phyloP scores from a whole-genome alignment of 2,888 invertebrate species.

The Spialia ferax region DNA sequence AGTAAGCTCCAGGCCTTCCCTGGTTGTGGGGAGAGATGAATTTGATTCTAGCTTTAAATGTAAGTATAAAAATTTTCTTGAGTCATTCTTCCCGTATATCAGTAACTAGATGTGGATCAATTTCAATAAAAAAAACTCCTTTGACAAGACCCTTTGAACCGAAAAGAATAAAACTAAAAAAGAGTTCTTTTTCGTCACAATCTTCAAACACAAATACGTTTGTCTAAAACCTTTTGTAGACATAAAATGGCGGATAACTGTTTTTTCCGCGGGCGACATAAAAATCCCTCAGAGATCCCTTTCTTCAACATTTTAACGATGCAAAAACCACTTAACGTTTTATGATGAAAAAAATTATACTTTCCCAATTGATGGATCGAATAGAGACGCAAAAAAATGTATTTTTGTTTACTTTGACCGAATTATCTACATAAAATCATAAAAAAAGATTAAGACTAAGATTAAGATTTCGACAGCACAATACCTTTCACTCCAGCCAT shows the following conservation, averaged over 20 bases:
- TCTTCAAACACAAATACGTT: constrained; percentile 9
- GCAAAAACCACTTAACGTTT: constrained; percentile 22
- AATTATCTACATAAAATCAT: too few relatives aligned
- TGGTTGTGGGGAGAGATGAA: too few relatives aligned
- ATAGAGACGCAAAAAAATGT: not conserved
- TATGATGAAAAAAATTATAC: constrained; percentile 13
- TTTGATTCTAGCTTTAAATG: too few relatives aligned
- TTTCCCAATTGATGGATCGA: too few relatives aligned
- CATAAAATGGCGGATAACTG: constrained; percentile 12
- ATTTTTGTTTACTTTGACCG: too few relatives aligned
- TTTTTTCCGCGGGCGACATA: constrained; percentile 1
- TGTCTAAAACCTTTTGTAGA: constrained; percentile 11
- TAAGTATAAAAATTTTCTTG: too few relatives aligned
- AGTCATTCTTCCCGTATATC: not conserved
- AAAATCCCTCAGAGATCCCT: not conserved
- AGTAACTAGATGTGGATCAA: not conserved
- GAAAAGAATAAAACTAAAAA: not conserved
- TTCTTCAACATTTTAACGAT: constrained; percentile 16
- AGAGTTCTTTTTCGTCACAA: constrained; percentile 3
- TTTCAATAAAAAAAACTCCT: not conserved
- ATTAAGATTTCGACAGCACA: too few relatives aligned
- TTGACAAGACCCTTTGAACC: not conserved
- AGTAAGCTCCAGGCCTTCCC: too few relatives aligned
- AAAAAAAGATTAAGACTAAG: too few relatives aligned
- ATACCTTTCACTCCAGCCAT: too few relatives aligned